Base-by-base conservation (phyloP, 2,888 invertebrate genomes). In the Andrena fulva region DNA sequence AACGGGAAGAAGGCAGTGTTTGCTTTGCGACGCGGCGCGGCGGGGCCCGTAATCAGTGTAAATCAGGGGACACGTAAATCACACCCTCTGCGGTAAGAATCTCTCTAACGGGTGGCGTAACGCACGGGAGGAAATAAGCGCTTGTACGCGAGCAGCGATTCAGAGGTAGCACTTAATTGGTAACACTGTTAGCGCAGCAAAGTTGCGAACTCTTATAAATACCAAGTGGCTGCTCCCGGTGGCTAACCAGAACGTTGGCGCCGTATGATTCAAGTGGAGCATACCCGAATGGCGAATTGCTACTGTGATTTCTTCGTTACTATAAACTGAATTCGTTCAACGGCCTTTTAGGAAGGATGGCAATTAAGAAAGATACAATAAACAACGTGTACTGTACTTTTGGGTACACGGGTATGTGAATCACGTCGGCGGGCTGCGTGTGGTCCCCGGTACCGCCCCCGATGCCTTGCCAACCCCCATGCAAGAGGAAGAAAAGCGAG, bases 61-160 rank as follows among this genome's bases (percentile, higher is more conserved):
- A 93, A 93, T 93, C 93, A 93, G 93, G 92, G 92, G 91, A 92
- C 92, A 90, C 93, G 93, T 93, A 93, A 93, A 93, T 93, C 93
- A 93, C 92, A 91, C 91, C 90, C 91, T 87, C 89, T 91, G 91
- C 90, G 89, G 90, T 91, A 92, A 92, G 91, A 88, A 87, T 77
- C 85, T 86, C 89, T 91, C 88, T 90, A 92, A 92, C 92, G 92
- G 92, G 92, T 92, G 91, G 90, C 88, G 85, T 85, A 82, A 78
- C 80, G 68, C 77, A 77, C 67, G 35, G 64, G 60, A 71, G 77
- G 67, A 67, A 85, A 77, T 63, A 71, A 62, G 54, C 33, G 70
- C 62, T 64, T 48, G 59, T 68, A n/a, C 10, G 10, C 42, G 56
- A 48, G 35, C 12, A 24, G 60, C 62, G 20, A 75, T 71, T 60